phyloP scores from a whole-genome alignment of 2,888 invertebrate genomes.

The Melinaea marsaeus region DNA sequence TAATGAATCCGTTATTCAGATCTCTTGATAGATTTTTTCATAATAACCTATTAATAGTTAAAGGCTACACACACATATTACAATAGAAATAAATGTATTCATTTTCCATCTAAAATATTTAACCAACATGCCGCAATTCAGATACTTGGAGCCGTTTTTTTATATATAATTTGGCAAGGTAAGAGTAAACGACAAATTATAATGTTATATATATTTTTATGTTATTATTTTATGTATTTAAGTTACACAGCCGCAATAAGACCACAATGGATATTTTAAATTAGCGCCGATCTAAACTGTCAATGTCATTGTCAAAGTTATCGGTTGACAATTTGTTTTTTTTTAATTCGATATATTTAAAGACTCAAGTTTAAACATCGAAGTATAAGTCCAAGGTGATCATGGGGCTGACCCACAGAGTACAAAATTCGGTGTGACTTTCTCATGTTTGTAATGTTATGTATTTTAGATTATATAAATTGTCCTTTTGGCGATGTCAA shows the following conservation, averaged over 20 bases:
- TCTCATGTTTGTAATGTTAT: constrained; percentile 71
- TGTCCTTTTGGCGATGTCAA: constrained; percentile 64
- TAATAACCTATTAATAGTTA: constrained; percentile 56
- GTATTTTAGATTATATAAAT: constrained; percentile 56
- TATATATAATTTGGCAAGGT: constrained; percentile 59
- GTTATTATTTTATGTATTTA: constrained; percentile 67
- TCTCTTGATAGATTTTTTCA: constrained; percentile 72
- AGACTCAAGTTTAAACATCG: constrained; percentile 75
- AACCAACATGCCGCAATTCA: constrained; percentile 74
- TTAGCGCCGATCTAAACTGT: constrained; percentile 51
- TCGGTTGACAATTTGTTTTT: constrained; percentile 73
- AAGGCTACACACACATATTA: constrained; percentile 74
- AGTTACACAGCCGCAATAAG: constrained; percentile 66
- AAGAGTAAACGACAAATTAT: constrained; percentile 45
- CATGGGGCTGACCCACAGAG: constrained; percentile 70
- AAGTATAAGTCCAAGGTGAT: constrained; percentile 75
- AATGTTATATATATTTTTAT: constrained; percentile 55
- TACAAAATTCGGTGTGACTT: constrained; percentile 77
- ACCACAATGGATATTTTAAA: constrained; percentile 72
- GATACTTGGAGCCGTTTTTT: constrained; percentile 73
- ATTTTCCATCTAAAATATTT: constrained; percentile 71
- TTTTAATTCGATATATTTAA: constrained; percentile 69
- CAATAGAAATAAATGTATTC: constrained; percentile 74
- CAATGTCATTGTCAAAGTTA: constrained; percentile 40
- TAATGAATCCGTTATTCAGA: constrained; percentile 74